Conservation (phyloP, 2,797 vertebrate genomes). For the Xenops minutus region DNA sequence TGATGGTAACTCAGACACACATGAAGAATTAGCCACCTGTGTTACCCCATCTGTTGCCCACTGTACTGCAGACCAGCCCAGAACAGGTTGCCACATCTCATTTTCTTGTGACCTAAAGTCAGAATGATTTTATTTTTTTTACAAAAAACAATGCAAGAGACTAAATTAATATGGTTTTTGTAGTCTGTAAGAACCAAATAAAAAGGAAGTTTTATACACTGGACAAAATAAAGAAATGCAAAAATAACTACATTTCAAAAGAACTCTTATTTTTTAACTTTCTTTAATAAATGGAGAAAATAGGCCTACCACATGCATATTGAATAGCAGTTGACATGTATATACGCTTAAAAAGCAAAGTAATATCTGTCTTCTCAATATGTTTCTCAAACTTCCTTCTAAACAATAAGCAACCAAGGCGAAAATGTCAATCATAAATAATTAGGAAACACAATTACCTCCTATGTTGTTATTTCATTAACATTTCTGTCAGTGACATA, state of each 20-base stretch:
- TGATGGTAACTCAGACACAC: slow-evolving; percentile 20
- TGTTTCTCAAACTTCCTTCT: neutral
- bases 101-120: neutral
- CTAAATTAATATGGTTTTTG: neutral
- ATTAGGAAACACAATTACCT: neutral
- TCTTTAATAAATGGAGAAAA: neutral
- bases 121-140: neutral
- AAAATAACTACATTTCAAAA: neutral
- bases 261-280: neutral
- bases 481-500: neutral
- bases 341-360: neutral
- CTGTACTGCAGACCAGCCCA: neutral
- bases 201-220: neutral
- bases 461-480: neutral
- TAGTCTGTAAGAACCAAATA: neutral
- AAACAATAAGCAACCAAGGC: neutral
- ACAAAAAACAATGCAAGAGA: neutral
- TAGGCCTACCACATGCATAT: neutral
- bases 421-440: neutral
- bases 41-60: slow-evolving; percentile 18
- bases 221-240: neutral
- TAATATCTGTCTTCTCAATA: neutral
- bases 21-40: slow-evolving; percentile 7
- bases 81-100: neutral
- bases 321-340: neutral